phyloP scores from a whole-genome alignment of 1,140 invertebrate genomes.

The Idris sp. region DNA sequence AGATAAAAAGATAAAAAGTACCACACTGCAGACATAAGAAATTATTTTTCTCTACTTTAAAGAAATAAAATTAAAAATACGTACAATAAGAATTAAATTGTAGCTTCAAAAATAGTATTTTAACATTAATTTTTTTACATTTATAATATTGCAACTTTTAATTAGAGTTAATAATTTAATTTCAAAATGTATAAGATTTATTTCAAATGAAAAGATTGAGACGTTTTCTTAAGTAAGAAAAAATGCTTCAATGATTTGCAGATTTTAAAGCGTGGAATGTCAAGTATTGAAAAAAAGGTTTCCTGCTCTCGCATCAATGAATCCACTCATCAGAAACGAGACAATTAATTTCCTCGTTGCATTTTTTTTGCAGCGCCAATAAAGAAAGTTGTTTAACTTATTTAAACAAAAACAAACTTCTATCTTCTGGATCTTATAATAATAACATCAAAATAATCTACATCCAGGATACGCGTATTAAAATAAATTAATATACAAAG shows the following conservation, averaged over 20 bases:
- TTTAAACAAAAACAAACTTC: slow-evolving; percentile 6
- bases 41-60: too few relatives aligned
- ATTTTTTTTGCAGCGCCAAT: slow-evolving; percentile 4
- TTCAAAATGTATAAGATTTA: too few relatives aligned
- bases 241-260: slow-evolving; percentile 17
- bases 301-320: slow-evolving; percentile 18
- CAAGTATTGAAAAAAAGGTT: slow-evolving; percentile 11
- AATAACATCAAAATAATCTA: slow-evolving; percentile 1
- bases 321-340: slow-evolving; percentile 10
- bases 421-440: not conserved
- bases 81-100: too few relatives aligned
- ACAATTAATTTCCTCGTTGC: slow-evolving; percentile 15
- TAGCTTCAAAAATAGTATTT: not conserved
- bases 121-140: too few relatives aligned
- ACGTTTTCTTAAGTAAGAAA: not conserved
- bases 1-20: too few relatives aligned
- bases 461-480: slow-evolving; percentile 7
- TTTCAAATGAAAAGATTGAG: not conserved
- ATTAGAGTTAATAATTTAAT: too few relatives aligned
- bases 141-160: too few relatives aligned
- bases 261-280: slow-evolving; percentile 11
- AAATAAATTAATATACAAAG: slow-evolving; percentile 16
- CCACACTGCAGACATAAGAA: too few relatives aligned
- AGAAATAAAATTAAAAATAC: too few relatives aligned
- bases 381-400: not conserved